Percentiles rank a stretch among this genome's conserved stretches.
Evolutionary conservation across 2,888 invertebrate genomes (phyloP).

Genomic region (Eupithecia vulgata): DNA sequence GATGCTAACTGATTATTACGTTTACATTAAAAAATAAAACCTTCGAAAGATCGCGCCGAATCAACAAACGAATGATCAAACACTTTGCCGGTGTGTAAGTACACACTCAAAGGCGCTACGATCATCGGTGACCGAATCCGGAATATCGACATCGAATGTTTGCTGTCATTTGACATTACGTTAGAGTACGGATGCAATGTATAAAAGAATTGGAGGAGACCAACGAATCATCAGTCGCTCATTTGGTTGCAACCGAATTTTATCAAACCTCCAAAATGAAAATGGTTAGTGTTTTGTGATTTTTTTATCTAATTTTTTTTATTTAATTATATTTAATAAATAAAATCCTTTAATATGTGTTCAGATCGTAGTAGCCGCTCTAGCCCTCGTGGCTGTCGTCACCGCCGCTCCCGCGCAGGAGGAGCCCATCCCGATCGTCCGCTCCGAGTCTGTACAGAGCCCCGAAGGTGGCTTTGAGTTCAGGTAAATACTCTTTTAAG

Average conservation of each 20-base stretch:
- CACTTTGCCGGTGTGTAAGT: conserved; percentile 39
- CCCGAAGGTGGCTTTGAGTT: conserved; percentile 65
- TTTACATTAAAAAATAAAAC: conserved; percentile 54
- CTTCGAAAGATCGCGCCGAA: conserved; percentile 53
- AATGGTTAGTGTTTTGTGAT: conserved; percentile 64
- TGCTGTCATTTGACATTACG: conserved; percentile 71
- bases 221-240: conserved; percentile 71
- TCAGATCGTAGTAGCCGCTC: conserved; percentile 55
- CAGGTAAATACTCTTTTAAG: conserved; percentile 50
- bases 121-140: conserved; percentile 69
- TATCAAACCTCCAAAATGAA: conserved; percentile 70
- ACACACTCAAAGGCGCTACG: conserved; percentile 50
- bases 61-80: conserved; percentile 49
- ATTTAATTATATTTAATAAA: background rate
- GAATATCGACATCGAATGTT: conserved; percentile 71
- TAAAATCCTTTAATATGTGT: conserved; percentile 7
- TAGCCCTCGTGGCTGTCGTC: conserved; percentile 67
- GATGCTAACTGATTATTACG: conserved; percentile 61
- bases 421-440: conserved; percentile 55
- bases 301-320: background rate
- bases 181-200: conserved; percentile 72
- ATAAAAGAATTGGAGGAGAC: conserved; percentile 73
- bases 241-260: conserved; percentile 63
- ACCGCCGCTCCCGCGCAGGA: conserved; percentile 51
- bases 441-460: conserved; percentile 52